Conservation (phyloP, 92 coral and sea anemone genomes). For the Palythoa grandis region DNA sequence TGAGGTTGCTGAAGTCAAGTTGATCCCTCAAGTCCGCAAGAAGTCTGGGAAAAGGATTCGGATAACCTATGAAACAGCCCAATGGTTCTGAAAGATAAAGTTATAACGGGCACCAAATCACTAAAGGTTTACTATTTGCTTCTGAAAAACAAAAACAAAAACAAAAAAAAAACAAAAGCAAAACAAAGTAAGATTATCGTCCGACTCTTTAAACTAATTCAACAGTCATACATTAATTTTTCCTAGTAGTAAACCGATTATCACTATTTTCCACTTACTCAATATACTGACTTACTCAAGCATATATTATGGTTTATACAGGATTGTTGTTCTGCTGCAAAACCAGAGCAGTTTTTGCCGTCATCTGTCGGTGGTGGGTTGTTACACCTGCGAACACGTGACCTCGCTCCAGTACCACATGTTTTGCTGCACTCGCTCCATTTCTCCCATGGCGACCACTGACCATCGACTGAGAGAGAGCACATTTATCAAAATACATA, state of each 20-base stretch:
- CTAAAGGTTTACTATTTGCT: too few species aligned
- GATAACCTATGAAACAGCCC: conserved; percentile 25
- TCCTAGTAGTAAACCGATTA: too few species aligned
- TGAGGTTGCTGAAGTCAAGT: conserved; percentile 15
- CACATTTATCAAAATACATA: too few species aligned
- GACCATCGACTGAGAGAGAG: neutral
- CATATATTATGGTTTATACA: conserved; percentile 9
- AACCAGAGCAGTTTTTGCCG: conserved; percentile 31
- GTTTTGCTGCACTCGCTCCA: conserved; percentile 26
- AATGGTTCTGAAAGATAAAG: conserved; percentile 13
- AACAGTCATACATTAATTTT: too few species aligned
- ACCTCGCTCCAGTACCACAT: conserved; percentile 16
- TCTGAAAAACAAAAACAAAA: too few species aligned
- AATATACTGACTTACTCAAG: conserved; percentile 1
- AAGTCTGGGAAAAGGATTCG: conserved; percentile 28
- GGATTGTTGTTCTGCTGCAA: neutral
- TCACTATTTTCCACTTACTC: too few species aligned
- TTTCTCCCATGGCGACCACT: conserved; percentile 19
- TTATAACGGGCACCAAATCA: too few species aligned
- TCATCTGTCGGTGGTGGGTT: conserved; percentile 20
- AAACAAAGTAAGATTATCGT: too few species aligned
- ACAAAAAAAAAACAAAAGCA: too few species aligned
- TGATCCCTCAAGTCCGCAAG: conserved; percentile 1
- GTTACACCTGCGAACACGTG: conserved; percentile 22
- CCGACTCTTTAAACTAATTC: too few species aligned